phyloP scores from a whole-genome alignment of 92 coral and sea anemone genomes.

The Nematostella vectensis region DNA sequence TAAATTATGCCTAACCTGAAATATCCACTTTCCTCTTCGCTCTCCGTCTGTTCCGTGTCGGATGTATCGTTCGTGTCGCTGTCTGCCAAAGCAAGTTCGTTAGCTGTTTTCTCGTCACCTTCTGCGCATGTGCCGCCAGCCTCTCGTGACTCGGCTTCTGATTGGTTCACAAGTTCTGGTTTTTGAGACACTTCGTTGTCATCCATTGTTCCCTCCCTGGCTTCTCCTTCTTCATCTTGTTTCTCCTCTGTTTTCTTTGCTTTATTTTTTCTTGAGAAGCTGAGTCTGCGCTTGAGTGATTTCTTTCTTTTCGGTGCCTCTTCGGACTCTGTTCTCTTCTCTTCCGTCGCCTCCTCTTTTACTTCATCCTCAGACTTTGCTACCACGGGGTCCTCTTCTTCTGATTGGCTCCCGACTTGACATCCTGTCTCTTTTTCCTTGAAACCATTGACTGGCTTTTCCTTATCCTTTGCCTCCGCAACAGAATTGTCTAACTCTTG shows the following conservation, averaged over 20 bases:
- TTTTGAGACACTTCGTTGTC: slow-evolving; percentile 1
- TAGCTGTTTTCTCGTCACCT: neutral
- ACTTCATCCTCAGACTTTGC: neutral
- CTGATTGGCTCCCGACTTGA: no score
- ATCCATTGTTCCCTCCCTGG: no score
- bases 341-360: slow-evolving; percentile 5
- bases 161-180: neutral
- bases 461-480: no score
- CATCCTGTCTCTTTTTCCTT: no score
- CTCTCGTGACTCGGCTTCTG: neutral
- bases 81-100: neutral
- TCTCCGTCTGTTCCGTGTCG: neutral
- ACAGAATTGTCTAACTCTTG: no score
- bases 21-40: neutral
- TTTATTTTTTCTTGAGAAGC: slow-evolving; percentile 1
- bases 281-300: slow-evolving; percentile 1
- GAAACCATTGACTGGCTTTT: no score
- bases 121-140: neutral
- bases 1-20: neutral
- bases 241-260: neutral
- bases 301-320: no score
- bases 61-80: neutral
- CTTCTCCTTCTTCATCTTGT: neutral
- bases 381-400: no score
- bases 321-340: no score